Base-by-base conservation (phyloP, 64 coral and sea anemone species). In the Pocillopora verrucosa region DNA sequence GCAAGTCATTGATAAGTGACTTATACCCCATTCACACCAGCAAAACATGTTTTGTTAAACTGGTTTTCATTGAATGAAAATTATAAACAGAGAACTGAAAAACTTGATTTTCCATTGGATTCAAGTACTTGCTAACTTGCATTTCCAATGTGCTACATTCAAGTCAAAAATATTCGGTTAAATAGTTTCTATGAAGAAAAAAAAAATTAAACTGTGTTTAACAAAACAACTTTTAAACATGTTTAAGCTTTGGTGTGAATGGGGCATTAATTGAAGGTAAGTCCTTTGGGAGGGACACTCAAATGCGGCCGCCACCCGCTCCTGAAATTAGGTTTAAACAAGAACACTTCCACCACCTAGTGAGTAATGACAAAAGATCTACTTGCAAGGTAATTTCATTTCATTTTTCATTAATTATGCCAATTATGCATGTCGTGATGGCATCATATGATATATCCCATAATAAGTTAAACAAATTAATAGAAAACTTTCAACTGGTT, bases 1-100 rank as follows among this genome's bases (percentile, higher is more conserved):
- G 77, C 59, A 79, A 79, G 77, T 79, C 77, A 60, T 79, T 79
- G 17, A 79, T 79, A 79, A 79, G 77, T 79, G 77, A 79, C 19
- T n/a, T n/a, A n/a, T n/a, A n/a, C n/a, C n/a, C n/a, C n/a, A n/a
- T n/a, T n/a, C n/a, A n/a, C n/a, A n/a, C n/a, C n/a, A n/a, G n/a
- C n/a, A n/a, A n/a, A n/a, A n/a, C n/a, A n/a, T n/a, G n/a, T n/a
- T n/a, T n/a, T n/a, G n/a, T n/a, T n/a, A n/a, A n/a, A n/a, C n/a
- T n/a, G n/a, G n/a, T n/a, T n/a, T n/a, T n/a, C n/a, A n/a, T n/a
- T n/a, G n/a, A n/a, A n/a, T n/a, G n/a, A n/a, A n/a, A n/a, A n/a
- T n/a, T n/a, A n/a, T n/a, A n/a, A n/a, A n/a, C n/a, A n/a, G n/a
- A n/a, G n/a, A n/a, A n/a, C n/a, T n/a, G n/a, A n/a, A n/a, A n/a